These are phyloP conservation scores for Cynopterus brachyotis DNA, from an alignment of 2,113 vertebrate genomes.

Conservation along the genomic window DNA sequence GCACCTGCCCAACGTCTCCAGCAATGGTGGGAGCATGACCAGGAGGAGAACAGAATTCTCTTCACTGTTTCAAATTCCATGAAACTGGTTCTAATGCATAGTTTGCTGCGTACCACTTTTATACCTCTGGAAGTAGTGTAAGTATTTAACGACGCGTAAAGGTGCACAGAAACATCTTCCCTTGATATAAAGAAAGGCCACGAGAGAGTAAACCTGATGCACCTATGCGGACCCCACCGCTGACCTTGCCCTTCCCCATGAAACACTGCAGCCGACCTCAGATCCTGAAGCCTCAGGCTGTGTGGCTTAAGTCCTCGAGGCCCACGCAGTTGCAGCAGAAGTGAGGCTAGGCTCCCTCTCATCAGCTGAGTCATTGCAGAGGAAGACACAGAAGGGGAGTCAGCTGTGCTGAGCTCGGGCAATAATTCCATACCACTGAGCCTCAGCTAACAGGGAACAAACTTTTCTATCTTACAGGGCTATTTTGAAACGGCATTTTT, in stretches of 20 bases:
- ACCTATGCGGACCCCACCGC: rapidly evolving
- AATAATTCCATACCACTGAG: background rate
- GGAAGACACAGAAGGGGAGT: background rate
- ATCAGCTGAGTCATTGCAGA: background rate
- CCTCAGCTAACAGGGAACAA: background rate
- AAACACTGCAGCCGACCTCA: too few species aligned
- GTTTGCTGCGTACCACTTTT: too few species aligned
- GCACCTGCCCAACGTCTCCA: background rate
- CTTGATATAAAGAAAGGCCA: background rate
- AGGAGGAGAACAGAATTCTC: background rate
- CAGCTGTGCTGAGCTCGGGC: background rate
- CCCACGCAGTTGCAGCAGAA: rapidly evolving
- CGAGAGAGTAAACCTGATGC: background rate
- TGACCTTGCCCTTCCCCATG: background rate
- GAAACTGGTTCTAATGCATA: background rate
- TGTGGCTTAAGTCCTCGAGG: background rate
- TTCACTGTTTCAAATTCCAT: background rate
- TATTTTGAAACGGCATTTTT: background rate
- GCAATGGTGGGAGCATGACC: background rate
- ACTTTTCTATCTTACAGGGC: background rate
- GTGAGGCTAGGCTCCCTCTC: background rate
- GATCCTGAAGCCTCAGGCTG: background rate
- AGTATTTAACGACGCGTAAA: background rate
- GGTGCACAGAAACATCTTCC: background rate
- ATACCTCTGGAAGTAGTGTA: background rate